Evolutionary conservation across 2,797 vertebrate species (phyloP).

Genomic region (Gambusia yucatana): DNA sequence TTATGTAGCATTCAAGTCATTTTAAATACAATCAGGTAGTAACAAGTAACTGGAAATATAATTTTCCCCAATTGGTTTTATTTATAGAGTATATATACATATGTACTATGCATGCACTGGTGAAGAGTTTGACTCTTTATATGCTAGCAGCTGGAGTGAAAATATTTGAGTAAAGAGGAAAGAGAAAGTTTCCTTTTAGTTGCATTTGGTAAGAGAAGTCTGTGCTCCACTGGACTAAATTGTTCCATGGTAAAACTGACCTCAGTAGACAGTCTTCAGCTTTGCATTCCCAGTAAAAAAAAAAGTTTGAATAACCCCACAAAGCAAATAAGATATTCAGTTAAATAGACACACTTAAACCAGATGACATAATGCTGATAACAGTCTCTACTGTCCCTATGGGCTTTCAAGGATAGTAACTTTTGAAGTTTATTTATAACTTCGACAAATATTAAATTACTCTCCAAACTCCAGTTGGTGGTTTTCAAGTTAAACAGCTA

Average conservation of each 20-base stretch:
- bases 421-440: not conserved
- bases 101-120: not conserved
- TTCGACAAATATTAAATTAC: not conserved
- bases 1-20: not conserved
- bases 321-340: not conserved
- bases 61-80: not conserved
- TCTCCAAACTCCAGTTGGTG: not conserved
- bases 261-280: conserved; percentile 14
- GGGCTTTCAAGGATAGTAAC: not conserved
- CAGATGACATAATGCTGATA: not conserved
- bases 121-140: not conserved
- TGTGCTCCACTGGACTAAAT: conserved; percentile 2
- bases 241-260: conserved; percentile 55
- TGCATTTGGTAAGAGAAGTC: conserved; percentile 29
- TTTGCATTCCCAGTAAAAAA: conserved; percentile 53
- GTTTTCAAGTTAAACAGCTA: not conserved
- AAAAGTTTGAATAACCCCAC: conserved; percentile 21
- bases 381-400: not conserved
- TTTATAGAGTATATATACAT: not conserved
- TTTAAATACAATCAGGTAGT: not conserved
- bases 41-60: conserved; percentile 6
- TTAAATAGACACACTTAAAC: conserved; percentile 4
- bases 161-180: conserved; percentile 20
- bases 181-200: conserved; percentile 36
- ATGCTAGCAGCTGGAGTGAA: not conserved